phyloP scores from a whole-genome alignment of 2,113 vertebrate species.

The Lepisosteus oculatus region DNA sequence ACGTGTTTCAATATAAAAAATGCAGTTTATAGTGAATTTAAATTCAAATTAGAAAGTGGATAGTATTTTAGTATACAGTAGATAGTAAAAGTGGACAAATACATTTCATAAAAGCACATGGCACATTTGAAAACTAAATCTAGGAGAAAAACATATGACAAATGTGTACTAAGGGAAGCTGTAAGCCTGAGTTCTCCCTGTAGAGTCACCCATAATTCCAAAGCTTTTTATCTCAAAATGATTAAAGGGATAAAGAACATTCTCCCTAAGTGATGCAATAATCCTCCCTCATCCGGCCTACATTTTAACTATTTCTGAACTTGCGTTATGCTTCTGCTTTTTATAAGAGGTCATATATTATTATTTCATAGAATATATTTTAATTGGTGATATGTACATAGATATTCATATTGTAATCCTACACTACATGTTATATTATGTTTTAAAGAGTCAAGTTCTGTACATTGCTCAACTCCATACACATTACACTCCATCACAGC shows the following conservation, averaged over 20 bases:
- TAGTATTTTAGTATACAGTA: no score
- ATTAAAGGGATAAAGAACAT: conserved; percentile 18
- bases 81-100: background rate
- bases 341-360: background rate
- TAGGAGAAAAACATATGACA: background rate
- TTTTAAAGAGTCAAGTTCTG: no score
- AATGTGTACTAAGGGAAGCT: background rate
- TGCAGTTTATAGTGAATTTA: no score
- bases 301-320: conserved; percentile 5
- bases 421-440: no score
- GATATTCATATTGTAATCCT: no score
- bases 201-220: conserved; percentile 9
- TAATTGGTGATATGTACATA: no score
- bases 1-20: no score
- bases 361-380: no score
- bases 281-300: conserved; percentile 12
- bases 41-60: no score
- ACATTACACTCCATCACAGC: no score
- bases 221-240: conserved; percentile 15
- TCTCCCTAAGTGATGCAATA: conserved; percentile 1
- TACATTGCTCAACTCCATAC: no score
- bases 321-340: background rate
- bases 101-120: background rate
- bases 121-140: background rate
- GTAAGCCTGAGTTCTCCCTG: background rate